Evolutionary conservation across 2,113 vertebrate species (phyloP).

Genomic region (Conger conger): DNA sequence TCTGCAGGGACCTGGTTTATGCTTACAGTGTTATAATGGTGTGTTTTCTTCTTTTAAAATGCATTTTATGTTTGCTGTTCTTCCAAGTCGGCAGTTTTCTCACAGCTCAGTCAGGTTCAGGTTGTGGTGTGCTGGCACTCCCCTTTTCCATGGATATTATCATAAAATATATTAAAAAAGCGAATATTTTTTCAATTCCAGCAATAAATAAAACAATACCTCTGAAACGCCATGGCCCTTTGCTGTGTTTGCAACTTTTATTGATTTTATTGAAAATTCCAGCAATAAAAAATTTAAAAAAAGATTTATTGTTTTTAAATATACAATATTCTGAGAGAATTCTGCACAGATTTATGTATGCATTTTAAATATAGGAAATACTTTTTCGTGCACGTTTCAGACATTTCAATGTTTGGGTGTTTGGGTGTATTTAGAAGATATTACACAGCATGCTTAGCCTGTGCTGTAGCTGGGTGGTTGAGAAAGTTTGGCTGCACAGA

Average conservation of each 20-base stretch:
- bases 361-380: no score
- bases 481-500: neutral
- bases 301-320: no score
- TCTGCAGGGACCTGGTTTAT: neutral
- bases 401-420: neutral
- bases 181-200: no score
- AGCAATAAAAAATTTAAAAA: no score
- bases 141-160: no score
- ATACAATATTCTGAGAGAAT: no score
- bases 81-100: neutral
- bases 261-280: no score
- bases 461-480: neutral
- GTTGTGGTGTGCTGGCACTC: neutral
- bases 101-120: neutral
- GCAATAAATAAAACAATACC: no score
- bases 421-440: neutral
- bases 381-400: neutral
- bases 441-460: neutral
- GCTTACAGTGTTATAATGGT: neutral
- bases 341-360: no score
- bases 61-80: neutral
- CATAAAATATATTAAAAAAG: neutral
- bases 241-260: no score
- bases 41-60: neutral
- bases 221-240: no score